Evolutionary conservation across 2,888 invertebrate genomes (phyloP), one percentile per base, ranked within the genome.

Genomic region (Melipona beecheii): DNA sequence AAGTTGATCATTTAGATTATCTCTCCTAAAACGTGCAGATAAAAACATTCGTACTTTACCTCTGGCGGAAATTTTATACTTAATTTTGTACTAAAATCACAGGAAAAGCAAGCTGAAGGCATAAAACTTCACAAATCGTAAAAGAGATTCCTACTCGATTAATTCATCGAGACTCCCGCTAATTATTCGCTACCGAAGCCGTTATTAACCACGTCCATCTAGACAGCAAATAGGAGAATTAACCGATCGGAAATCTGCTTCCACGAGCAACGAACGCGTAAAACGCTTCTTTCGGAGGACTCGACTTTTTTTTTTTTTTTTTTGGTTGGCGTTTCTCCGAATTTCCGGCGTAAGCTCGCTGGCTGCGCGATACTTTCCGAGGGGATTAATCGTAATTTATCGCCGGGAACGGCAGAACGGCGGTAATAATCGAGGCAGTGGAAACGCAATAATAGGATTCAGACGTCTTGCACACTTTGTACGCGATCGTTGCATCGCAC

Each of bases 391-490:
- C 84, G 84, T 75, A 78, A 78, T 84, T 84, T 75, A 84, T 84
- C 84, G 84, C 68, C 78, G 74, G 52, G 65, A 77, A 84, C 71
- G 78, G 43, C 2, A 64, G 15, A 69, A 72, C 74, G 58, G 72
- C 65, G 43, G 62, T 78, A 74, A 72, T 85, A 85, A 78, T 80
- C 77, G 81, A 71, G 75, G 81, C 78, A 85, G 68, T 85, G 64
- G 81, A n/a, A 84, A 74, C 73, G 85, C 85, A 72, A 86, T 89
- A 89, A 89, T 85, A 88, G 86, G 84, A 84, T 85, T 85, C 77
- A 27, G 66, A 43, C 65, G 83, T 81, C 82, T 77, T 66, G 71
- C 52, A 69, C 68, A 43, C 43, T 72, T 70, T 66, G 72, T 65
- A 72, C 43, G 56, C 64, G 50, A 69, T 75, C 77, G 76, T 77